phyloP scores from a whole-genome alignment of 2,888 invertebrate species.

The Lydus trimaculatus region DNA sequence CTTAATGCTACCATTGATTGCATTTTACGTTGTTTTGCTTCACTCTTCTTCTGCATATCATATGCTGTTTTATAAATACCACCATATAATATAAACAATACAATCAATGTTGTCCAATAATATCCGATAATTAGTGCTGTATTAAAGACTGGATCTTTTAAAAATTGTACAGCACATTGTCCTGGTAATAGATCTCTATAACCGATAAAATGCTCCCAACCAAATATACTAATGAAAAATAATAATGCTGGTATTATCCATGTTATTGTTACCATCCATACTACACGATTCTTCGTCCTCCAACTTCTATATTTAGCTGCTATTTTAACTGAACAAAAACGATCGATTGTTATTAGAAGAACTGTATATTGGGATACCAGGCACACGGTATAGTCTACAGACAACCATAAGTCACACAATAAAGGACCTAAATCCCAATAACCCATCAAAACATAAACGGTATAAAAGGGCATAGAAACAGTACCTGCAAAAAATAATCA shows the following conservation, averaged over 20 bases:
- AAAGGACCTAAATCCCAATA: conserved; percentile 97
- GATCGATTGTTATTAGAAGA: conserved; percentile 95
- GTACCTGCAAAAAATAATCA: conserved; percentile 71
- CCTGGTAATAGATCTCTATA: conserved; percentile 86
- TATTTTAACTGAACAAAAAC: conserved; percentile 98
- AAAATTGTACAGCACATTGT: conserved; percentile 95
- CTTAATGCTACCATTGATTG: conserved; percentile 92
- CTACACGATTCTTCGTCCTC: conserved; percentile 92
- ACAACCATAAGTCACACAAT: conserved; percentile 97
- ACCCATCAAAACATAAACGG: conserved; percentile 95
- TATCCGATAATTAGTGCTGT: conserved; percentile 96
- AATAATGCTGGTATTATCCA: conserved; percentile 97
- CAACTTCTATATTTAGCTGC: conserved; percentile 97
- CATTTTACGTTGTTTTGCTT: conserved; percentile 95
- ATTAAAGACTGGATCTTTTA: conserved; percentile 97
- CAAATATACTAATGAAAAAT: conserved; percentile 98
- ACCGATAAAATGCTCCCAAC: conserved; percentile 98
- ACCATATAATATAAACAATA: conserved; percentile 94
- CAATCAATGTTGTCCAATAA: conserved; percentile 96
- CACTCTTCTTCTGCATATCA: conserved; percentile 96
- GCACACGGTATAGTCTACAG: conserved; percentile 98
- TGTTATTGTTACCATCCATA: conserved; percentile 94
- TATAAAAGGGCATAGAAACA: conserved; percentile 98
- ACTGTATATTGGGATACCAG: conserved; percentile 99
- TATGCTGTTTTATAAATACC: conserved; percentile 98